Evolutionary conservation across 2,113 vertebrate species (phyloP), one percentile per base, ranked within the genome.

Genomic region (Carassius gibelio): DNA sequence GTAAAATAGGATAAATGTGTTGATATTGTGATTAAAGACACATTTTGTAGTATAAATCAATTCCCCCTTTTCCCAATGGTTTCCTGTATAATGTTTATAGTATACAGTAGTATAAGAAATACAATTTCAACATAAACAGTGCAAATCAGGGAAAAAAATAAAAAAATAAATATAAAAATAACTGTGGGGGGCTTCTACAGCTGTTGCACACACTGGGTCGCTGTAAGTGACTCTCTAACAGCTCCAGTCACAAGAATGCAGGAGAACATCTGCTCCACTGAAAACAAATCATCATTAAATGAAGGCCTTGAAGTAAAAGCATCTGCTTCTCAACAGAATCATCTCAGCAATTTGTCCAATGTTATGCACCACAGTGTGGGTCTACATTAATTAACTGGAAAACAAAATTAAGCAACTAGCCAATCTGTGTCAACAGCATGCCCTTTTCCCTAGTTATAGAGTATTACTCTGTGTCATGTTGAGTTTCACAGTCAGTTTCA

Each of bases 261-360:
- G 62, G 59, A 62, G 30, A 82, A 81, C 84, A 88, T 85, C 81
- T 86, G 86, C 84, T 87, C 62, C 68, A 62, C n/a, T 17, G 57
- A 59, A 83, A 87, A 84, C 71, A 74, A 83, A 79, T 74, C 77
- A 66, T 84, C 71, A 59, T 59, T 62, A 71, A 76, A 72, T 75
- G 50, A 78, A 85, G 42, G 69, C 72, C 52, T 88, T 81, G 19
- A 82, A 88, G 78, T 76, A 52, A 52, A 74, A 23, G 17, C 74
- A 45, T 66, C 50, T 15, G 10, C 50, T 74, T 84, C 38, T 48
- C 36, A 59, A 87, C n/a, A 11, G 45, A 48, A 38, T 55, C 71
- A 50, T 88, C 55, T 83, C 71, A 7, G 85, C 75, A 85, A 75
- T 84, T 85, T 85, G 76, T 83, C 62, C 52, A 23, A 85, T 69